Evolutionary conservation across 1,140 invertebrate species (phyloP).

Genomic region (Eueides isabella): DNA sequence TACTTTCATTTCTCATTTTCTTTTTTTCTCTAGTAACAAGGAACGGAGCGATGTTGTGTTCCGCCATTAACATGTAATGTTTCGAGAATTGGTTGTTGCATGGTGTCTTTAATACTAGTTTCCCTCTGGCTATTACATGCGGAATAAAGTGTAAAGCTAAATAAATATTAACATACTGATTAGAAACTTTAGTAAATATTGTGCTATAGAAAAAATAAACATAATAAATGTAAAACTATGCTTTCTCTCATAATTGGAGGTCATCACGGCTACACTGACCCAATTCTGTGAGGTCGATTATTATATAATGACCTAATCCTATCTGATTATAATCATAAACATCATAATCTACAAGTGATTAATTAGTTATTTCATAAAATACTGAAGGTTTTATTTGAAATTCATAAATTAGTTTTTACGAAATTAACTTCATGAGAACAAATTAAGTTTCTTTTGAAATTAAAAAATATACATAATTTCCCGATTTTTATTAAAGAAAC

Average conservation of each 20-base stretch:
- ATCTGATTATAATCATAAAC: not conserved
- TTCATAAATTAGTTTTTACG: not conserved
- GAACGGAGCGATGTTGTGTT: too few species aligned
- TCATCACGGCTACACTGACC: not conserved
- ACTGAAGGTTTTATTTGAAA: not conserved
- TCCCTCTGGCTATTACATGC: too few species aligned
- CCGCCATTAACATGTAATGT: too few species aligned
- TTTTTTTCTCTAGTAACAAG: too few species aligned
- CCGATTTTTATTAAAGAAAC: not conserved
- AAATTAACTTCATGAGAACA: not conserved
- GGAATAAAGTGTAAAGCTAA: too few species aligned
- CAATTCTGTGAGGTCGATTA: not conserved
- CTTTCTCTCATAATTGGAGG: conserved; percentile 1
- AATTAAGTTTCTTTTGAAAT: not conserved
- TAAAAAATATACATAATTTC: not conserved
- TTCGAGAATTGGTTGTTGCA: too few species aligned
- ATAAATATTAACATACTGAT: not conserved
- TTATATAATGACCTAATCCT: conserved; percentile 8
- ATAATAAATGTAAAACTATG: not conserved
- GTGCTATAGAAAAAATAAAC: not conserved
- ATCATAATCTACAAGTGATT: not conserved
- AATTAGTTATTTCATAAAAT: not conserved
- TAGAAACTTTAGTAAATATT: not conserved
- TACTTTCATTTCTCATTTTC: too few species aligned
- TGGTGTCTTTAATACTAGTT: too few species aligned